Evolutionary conservation across 2,797 vertebrate species (phyloP).

Genomic region (Ptychadena robeensis): DNA sequence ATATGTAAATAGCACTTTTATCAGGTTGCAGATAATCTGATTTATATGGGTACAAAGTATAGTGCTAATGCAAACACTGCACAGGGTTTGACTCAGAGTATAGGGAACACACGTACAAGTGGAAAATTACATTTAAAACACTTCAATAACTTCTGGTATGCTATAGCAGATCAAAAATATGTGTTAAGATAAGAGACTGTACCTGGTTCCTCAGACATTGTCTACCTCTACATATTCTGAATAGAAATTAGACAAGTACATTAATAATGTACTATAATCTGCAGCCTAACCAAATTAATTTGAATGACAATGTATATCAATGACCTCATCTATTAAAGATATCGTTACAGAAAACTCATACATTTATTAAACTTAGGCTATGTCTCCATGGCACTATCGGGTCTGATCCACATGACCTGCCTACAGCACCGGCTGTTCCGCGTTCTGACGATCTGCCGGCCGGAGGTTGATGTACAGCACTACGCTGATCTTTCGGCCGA

Average conservation of each 20-base stretch:
- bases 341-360: too few species aligned
- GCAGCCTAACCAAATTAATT: too few species aligned
- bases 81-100: background rate
- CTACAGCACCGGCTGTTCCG: too few species aligned
- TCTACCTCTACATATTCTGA: background rate
- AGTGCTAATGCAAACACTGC: conserved; percentile 21
- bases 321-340: too few species aligned
- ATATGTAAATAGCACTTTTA: background rate
- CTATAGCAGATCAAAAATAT: background rate
- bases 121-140: background rate
- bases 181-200: background rate
- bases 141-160: background rate
- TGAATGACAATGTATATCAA: too few species aligned
- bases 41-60: conserved; percentile 36
- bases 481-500: too few species aligned
- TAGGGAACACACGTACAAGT: background rate
- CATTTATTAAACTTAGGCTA: too few species aligned
- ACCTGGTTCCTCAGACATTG: background rate
- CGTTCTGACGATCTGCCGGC: too few species aligned
- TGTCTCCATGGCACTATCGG: too few species aligned
- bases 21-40: conserved; percentile 5
- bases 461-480: too few species aligned
- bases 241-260: background rate
- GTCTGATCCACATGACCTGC: too few species aligned
- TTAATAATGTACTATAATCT: background rate